Evolutionary conservation across 2,888 invertebrate genomes (phyloP), one percentile per base, ranked within the genome.

Genomic region (Anthrax anthrax): DNA sequence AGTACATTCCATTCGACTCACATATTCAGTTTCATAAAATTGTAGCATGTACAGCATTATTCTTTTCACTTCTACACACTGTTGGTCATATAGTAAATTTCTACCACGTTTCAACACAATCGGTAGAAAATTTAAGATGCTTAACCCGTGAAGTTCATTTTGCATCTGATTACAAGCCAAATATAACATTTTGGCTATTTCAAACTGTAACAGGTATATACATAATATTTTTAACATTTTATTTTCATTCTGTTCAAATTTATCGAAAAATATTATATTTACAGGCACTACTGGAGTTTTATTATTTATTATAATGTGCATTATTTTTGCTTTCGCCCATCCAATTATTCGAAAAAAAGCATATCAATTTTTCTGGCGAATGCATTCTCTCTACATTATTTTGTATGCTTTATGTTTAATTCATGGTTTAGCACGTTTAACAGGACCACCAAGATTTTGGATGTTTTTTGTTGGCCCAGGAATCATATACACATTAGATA

Each of bases 1-100:
- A 94, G 60, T 94, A 90, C 66, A 88, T 92, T 47, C 94, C 94
- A 0, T 67, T 94, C 18, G 95, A 96, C 64, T 87, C 94, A 0
- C 91, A 95, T 59, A 92, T 96, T 46, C 92, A 91, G 60, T 96
- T 96, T 65, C 96, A 96, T 67, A 95, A 95, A 70, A 92, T 96
- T 46, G 91, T 90, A 1, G 96, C 95, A 0, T 87, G 91, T 56
- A 95, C 95, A 0, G 94, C 91, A 0, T 70, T 92, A 1, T 90
- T 95, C 70, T 95, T 95, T 69, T 89, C 92, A 0, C 71, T 94
- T 1, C 72, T 94, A 0, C 95, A 96, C 62, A 88, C 92, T 0
- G 82, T 91, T 3, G 95, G 95, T 0, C 96, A 96, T 60, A 84
- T 95, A 63, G 89, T 96, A 32, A 96, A 96, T 69, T 96, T 96